phyloP scores from a whole-genome alignment of 2,888 invertebrate species.

The Amphiduros pacificus region DNA sequence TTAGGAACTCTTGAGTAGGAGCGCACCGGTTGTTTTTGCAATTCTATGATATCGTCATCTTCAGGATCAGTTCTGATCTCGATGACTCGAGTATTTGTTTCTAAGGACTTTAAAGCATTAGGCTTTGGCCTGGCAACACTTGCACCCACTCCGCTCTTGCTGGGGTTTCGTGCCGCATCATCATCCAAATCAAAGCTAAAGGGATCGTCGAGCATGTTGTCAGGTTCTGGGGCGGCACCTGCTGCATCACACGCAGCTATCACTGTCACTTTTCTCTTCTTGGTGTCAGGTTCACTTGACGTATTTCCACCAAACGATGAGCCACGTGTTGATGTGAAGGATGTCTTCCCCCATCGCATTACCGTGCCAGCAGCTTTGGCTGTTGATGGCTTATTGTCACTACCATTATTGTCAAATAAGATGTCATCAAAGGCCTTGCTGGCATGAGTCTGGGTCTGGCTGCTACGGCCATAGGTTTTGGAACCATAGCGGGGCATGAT shows the following conservation, averaged over 20 bases:
- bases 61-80: too few relatives aligned
- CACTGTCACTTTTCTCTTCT: constrained; percentile 21
- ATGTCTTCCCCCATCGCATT: constrained; percentile 27
- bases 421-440: constrained; percentile 20
- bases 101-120: neutral
- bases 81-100: too few relatives aligned
- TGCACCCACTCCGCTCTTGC: constrained; percentile 17
- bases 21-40: too few relatives aligned
- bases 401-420: constrained; percentile 1
- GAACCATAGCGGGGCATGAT: constrained; percentile 25
- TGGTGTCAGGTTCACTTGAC: constrained; percentile 8
- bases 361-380: constrained; percentile 24
- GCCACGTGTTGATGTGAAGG: constrained; percentile 26
- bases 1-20: too few relatives aligned
- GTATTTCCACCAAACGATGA: neutral
- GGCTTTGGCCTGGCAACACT: neutral
- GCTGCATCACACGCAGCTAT: neutral
- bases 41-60: too few relatives aligned
- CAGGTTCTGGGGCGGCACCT: neutral
- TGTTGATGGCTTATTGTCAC: constrained; percentile 11
- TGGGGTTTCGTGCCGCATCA: constrained; percentile 24
- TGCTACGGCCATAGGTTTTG: constrained; percentile 26
- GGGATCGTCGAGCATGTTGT: constrained; percentile 21
- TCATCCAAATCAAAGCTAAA: constrained; percentile 30
- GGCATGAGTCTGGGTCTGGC: constrained; percentile 8